Evolutionary conservation across 2,113 vertebrate species (phyloP).

Genomic region (Picathartes gymnocephalus): DNA sequence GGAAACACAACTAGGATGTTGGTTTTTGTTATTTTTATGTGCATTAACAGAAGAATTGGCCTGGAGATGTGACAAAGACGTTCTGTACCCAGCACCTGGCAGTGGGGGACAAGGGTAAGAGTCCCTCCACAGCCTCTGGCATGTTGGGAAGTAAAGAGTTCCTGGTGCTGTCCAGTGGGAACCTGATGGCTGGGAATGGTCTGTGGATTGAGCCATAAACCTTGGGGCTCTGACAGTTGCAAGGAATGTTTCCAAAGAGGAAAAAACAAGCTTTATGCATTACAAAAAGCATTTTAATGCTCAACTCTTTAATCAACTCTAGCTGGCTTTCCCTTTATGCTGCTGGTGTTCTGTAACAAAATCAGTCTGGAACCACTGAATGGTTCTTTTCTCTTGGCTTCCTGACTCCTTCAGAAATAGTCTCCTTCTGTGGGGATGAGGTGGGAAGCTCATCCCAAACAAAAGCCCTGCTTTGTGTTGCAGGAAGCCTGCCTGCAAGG

Average conservation of each 20-base stretch:
- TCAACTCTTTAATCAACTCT: rapidly evolving
- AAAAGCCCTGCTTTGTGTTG: neutral
- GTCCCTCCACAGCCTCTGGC: rapidly evolving
- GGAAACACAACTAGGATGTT: neutral
- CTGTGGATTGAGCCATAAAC: neutral
- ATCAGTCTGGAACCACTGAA: neutral
- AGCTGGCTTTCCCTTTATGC: neutral
- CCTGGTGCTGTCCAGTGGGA: neutral
- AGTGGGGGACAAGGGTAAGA: neutral
- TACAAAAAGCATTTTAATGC: neutral
- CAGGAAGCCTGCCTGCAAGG: constrained; percentile 98
- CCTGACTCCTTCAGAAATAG: neutral
- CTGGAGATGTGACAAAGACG: neutral
- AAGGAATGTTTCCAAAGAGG: neutral
- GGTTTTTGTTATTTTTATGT: neutral
- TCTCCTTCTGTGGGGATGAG: neutral
- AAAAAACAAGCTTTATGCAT: neutral
- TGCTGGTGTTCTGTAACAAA: neutral
- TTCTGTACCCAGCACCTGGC: neutral
- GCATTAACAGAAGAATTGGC: neutral
- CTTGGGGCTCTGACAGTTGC: neutral
- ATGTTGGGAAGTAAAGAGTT: neutral
- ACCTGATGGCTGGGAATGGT: neutral
- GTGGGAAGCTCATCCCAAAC: neutral
- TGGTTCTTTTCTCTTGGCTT: neutral